Conservation (phyloP, 2,888 invertebrate species). For the Sericinus montela region DNA sequence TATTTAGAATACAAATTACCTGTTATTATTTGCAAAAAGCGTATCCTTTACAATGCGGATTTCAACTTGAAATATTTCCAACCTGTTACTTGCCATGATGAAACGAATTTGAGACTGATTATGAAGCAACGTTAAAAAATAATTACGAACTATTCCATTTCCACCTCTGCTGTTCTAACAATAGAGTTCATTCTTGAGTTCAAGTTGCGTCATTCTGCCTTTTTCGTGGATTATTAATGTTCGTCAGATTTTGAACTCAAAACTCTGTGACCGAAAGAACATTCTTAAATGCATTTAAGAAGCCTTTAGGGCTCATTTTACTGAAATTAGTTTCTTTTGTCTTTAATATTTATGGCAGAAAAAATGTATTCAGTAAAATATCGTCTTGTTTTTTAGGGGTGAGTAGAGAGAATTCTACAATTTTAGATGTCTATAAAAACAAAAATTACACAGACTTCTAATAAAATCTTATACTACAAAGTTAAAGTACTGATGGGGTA, state of each 20-base stretch:
- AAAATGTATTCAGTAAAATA: background rate
- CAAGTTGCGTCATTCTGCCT: background rate
- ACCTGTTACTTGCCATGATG: constrained; percentile 9
- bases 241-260: too few relatives aligned
- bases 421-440: too few relatives aligned
- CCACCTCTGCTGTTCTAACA: background rate
- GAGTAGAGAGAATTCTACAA: too few relatives aligned
- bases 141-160: background rate
- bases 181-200: background rate
- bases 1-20: too few relatives aligned
- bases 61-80: constrained; percentile 1
- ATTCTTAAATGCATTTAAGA: too few relatives aligned
- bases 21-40: too few relatives aligned
- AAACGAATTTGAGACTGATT: constrained; percentile 10
- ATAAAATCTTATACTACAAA: too few relatives aligned
- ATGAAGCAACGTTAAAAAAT: background rate
- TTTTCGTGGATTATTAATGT: too few relatives aligned
- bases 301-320: too few relatives aligned
- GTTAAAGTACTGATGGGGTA: too few relatives aligned
- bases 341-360: constrained; percentile 6
- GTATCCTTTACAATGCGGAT: background rate
- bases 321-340: constrained; percentile 13
- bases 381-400: background rate
- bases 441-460: too few relatives aligned
- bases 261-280: too few relatives aligned